Evolutionary conservation across 2,113 vertebrate genomes (phyloP), one percentile per base, ranked within the genome.

Genomic region (Rhineura floridana): DNA sequence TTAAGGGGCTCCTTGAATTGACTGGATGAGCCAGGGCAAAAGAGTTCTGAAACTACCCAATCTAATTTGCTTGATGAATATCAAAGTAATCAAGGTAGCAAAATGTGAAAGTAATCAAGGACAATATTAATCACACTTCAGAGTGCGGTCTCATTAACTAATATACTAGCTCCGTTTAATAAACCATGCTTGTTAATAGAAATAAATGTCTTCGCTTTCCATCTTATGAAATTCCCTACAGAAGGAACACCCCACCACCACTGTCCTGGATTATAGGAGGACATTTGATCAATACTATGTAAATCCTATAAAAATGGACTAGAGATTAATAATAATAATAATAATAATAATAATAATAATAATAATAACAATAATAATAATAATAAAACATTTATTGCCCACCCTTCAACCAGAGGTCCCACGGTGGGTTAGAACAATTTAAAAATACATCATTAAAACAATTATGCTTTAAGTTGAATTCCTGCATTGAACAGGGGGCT

Each of bases 1-100:
- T 63, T 63, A 48, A 33, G 46, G 70, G 55, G n/a, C 80, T 65
- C 75, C 15, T 83, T 83, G 21, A 83, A 88, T 39, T 75, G 80
- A 83, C 23, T 83, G 52, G 59, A 83, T 67, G 87, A 73, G 55
- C n/a, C 76, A 50, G 33, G 33, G 65, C 39, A 70, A 76, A 88
- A 72, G 59, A 30, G 65, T 13, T 52, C 9, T 23, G 65, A 72
- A 87, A 72, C 36, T 50, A 50, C 28, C 55, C 69, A 28, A 12
- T 30, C 59, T 88, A 63, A 88, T 88, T 88, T 76, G 44, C 62
- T 70, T 88, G 87, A 88, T 76, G 72, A 88, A 88, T 76, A 88
- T 77, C 80, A 88, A 77, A 76, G 87, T 50, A 83, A 83, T 83
- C 87, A 88, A 83, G 81, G 69, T 63, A 76, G 70, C 52, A 88